A percentile compares a stretch with the other conserved stretches of the same genome.
These are phyloP conservation scores for Halcyon leucocephala DNA, from an alignment of 2,797 vertebrate species.

Conservation along the genomic window DNA sequence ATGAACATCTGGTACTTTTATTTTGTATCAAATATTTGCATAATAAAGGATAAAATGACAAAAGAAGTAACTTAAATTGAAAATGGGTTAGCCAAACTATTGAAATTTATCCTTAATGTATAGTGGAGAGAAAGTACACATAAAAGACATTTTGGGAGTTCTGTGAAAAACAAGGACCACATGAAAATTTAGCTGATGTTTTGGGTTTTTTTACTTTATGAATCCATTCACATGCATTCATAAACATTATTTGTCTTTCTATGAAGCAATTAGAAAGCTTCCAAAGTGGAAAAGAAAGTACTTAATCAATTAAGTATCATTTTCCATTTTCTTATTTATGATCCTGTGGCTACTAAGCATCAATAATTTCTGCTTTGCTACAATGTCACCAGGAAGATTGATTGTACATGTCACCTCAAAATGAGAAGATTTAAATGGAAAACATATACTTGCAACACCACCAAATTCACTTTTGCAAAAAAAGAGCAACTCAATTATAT, in stretches of 20 bases:
- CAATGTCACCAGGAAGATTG: slow-evolving; percentile 90
- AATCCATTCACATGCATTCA: neutral
- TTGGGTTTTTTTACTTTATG: neutral
- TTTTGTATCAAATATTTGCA: slow-evolving; percentile 36
- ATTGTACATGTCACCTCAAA: slow-evolving; percentile 86
- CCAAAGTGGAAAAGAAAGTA: slow-evolving; percentile 80
- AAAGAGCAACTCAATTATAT: slow-evolving; percentile 47
- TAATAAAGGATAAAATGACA: slow-evolving; percentile 40
- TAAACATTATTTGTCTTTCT: slow-evolving; percentile 6
- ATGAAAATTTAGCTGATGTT: slow-evolving; percentile 21
- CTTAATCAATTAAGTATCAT: slow-evolving; percentile 92
- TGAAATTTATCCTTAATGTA: slow-evolving; percentile 14
- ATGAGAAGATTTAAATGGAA: slow-evolving; percentile 92
- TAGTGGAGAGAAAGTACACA: neutral
- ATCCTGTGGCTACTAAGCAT: slow-evolving; percentile 88
- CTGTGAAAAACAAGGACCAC: slow-evolving; percentile 1
- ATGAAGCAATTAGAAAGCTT: slow-evolving; percentile 62
- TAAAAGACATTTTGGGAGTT: neutral
- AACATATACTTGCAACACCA: slow-evolving; percentile 86
- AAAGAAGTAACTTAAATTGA: neutral
- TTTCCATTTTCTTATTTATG: slow-evolving; percentile 92
- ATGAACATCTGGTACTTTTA: slow-evolving; percentile 28
- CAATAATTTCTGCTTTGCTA: slow-evolving; percentile 89
- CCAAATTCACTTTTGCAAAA: slow-evolving; percentile 81
- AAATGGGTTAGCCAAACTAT: neutral